Evolutionary conservation across 1,140 invertebrate genomes (phyloP).

Genomic region (Polypedilum vanderplanki): DNA sequence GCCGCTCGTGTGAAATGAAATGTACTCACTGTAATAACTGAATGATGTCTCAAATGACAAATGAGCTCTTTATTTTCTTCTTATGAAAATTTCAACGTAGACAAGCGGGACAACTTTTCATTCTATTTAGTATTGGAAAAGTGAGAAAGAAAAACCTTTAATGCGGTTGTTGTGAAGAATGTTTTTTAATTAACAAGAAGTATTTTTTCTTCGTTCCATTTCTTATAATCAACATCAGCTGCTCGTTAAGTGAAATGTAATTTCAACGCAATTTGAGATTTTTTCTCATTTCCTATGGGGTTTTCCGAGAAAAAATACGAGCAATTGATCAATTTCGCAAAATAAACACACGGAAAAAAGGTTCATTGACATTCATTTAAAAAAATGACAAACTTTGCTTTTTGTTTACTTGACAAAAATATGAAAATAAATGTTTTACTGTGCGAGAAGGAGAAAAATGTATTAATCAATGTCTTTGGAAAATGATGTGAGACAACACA

Average conservation of each 20-base stretch:
- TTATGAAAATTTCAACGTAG: background rate
- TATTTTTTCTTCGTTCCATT: background rate
- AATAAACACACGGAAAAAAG: too few species aligned
- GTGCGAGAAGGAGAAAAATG: too few species aligned
- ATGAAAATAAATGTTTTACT: too few species aligned
- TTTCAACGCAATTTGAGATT: background rate
- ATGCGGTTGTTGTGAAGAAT: background rate
- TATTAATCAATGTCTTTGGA: too few species aligned
- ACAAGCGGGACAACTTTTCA: background rate
- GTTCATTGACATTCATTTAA: too few species aligned
- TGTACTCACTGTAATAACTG: background rate
- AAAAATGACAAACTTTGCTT: too few species aligned
- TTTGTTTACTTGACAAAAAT: too few species aligned
- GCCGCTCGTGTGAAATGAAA: background rate
- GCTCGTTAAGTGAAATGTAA: constrained; percentile 5
- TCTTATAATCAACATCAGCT: background rate
- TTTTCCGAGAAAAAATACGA: too few species aligned
- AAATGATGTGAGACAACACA: too few species aligned
- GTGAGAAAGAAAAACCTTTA: constrained; percentile 2
- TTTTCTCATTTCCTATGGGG: too few species aligned
- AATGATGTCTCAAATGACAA: constrained; percentile 18
- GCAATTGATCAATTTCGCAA: too few species aligned
- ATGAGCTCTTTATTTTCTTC: background rate
- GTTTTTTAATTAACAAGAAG: constrained; percentile 7
- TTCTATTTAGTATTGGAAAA: background rate